Base-by-base conservation (phyloP, 2,888 invertebrate species). In the Vandiemenella viatica region DNA sequence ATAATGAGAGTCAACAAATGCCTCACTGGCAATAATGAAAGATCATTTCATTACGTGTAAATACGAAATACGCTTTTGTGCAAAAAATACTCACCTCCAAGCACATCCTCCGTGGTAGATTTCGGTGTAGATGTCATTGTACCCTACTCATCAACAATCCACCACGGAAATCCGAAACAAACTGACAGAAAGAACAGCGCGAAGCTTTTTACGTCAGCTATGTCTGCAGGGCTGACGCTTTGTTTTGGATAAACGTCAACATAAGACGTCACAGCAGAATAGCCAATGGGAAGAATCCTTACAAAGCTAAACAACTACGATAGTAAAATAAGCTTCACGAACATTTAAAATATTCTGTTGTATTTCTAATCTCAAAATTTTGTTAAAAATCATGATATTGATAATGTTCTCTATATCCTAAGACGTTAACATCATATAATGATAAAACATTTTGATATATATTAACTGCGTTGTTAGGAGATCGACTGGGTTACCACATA, bases 211-310 rank as follows among this genome's bases (percentile, higher is more conserved):
- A 32, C 32, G n/a, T 32, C 13, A 32, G n/a, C 37, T 18, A 43
- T 47, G 40, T 20, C 45, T 52, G 45, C 17, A 16, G 19, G 32
- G 43, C 41, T 49, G 45, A 49, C 47, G 51, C 53, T 55, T 55
- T 55, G 55, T 55, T 53, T 53, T 52, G 53, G 44, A 52, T 37
- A 49, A 49, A 53, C 44, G 50, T 53, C 53, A 55, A 55, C 55
- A 55, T 38, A 16, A 41, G 26, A 51, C 50, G 53, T 52, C 52
- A 52, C 42, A 20, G 32, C 15, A 13, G 16, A n/a, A 26, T 19
- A 47, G 23, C 46, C 23, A 51, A 20, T 51, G 48, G 45, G 21
- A 13, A 18, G 23, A 22, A 8, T 5, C 20, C 42, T 32, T 48
- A 20, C 32, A 48, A 42, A 17, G n/a, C 19, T 16, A 19, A 22